Conservation (phyloP, 1,140 invertebrate genomes). For the Leptinotarsa undecemlineata region DNA sequence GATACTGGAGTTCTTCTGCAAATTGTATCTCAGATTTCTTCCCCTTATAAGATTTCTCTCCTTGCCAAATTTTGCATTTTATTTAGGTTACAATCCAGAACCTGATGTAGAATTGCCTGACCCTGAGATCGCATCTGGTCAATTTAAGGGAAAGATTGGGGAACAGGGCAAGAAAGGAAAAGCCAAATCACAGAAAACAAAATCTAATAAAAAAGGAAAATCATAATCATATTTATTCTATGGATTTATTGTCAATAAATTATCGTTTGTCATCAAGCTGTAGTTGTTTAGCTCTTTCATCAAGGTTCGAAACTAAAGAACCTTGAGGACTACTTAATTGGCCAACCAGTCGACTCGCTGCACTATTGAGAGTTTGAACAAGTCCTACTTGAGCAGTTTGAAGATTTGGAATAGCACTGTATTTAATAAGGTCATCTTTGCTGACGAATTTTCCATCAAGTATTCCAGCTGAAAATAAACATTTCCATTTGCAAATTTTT, state of each 20-base stretch:
- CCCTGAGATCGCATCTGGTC: neutral
- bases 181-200: slow-evolving; percentile 33
- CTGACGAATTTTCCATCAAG: slow-evolving; percentile 68
- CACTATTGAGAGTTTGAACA: slow-evolving; percentile 66
- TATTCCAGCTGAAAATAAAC: slow-evolving; percentile 64
- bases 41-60: slow-evolving; percentile 48
- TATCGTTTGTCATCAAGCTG: slow-evolving; percentile 34
- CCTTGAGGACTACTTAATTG: slow-evolving; percentile 72
- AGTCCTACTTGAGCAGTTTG: slow-evolving; percentile 64
- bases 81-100: slow-evolving; percentile 41
- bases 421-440: slow-evolving; percentile 67
- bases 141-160: slow-evolving; percentile 7
- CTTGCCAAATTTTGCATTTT: slow-evolving; percentile 50
- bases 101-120: slow-evolving; percentile 22
- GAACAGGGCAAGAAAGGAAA: slow-evolving; percentile 29
- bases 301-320: slow-evolving; percentile 62
- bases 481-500: slow-evolving; percentile 9
- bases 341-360: slow-evolving; percentile 63
- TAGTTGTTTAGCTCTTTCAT: slow-evolving; percentile 48
- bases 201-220: slow-evolving; percentile 31
- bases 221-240: neutral
- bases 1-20: slow-evolving; percentile 48
- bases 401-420: slow-evolving; percentile 65
- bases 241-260: slow-evolving; percentile 14
- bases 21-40: slow-evolving; percentile 49